Evolutionary conservation across 2,797 vertebrate species (phyloP), one percentile per base, ranked within the genome.

Genomic region (Anguilla obscura): DNA sequence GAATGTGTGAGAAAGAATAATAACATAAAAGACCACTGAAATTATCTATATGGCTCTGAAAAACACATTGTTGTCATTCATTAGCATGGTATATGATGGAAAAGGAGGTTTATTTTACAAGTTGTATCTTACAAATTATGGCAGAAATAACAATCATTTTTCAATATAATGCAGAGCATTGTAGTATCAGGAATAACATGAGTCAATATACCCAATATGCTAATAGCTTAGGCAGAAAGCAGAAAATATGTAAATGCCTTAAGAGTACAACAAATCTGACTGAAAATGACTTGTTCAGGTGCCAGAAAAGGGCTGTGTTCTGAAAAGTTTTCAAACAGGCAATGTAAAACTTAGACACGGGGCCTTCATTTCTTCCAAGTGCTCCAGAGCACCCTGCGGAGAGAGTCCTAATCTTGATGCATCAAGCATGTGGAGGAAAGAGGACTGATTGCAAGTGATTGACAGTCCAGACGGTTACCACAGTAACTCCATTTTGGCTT

Each of bases 391-490:
- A 93, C 96, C 96, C 95, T 90, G 85, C 12, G 0, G 95, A 89
- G 96, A 95, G 90, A 94, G 95, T 95, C 95, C 95, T 96, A 96
- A 96, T 96, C 95, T 96, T 93, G 93, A 95, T 93, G 94, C 95
- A 95, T 95, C 94, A 93, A 96, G 95, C 94, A 96, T 95, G 93
- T 60, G 50, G 63, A 50, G 56, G 86, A 94, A 95, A 88, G 95
- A 95, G 93, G 93, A 91, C 95, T 96, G 96, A 97, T 96, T 96
- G 96, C 95, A 58, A 92, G 94, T 96, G 96, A 97, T 96, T 97
- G 96, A 96, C 96, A 96, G 94, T 91, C 91, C 92, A 93, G 93
- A 93, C 89, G 90, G 96, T 96, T 96, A 93, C 96, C 95, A 95
- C 95, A 96, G 95, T 95, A 95, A 96, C 95, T 94, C 93, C 92